These are phyloP conservation scores for Valencia hispanica DNA, from an alignment of 2,797 vertebrate species.

Conservation along the genomic window DNA sequence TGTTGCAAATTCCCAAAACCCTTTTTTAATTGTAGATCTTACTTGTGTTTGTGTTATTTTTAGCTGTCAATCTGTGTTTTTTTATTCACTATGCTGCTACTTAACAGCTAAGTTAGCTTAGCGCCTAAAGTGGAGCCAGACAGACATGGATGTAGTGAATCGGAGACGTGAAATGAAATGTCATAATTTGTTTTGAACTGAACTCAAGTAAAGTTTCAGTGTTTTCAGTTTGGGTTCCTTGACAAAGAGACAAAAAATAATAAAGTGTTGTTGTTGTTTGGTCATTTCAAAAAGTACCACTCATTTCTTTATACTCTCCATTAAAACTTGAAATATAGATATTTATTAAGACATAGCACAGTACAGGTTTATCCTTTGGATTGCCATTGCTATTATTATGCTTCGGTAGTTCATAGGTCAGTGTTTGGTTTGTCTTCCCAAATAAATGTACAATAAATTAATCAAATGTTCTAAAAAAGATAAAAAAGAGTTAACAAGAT, in stretches of 20 bases:
- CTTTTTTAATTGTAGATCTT: conserved; percentile 52
- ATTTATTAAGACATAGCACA: no score
- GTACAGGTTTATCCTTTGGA: not conserved
- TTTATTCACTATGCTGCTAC: conserved; percentile 21
- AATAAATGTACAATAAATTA: not conserved
- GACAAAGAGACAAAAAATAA: not conserved
- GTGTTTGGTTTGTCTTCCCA: not conserved
- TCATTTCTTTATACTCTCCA: not conserved
- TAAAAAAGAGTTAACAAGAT: not conserved
- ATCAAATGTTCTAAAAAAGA: not conserved
- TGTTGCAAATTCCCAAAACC: conserved; percentile 54
- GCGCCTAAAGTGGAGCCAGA: not conserved
- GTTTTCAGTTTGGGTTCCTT: not conserved
- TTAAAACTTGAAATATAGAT: not conserved
- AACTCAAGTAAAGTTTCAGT: not conserved
- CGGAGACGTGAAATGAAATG: not conserved
- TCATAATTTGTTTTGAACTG: conserved; percentile 1
- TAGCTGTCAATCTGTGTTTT: conserved; percentile 34
- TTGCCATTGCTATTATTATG: not conserved
- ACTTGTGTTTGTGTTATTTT: conserved; percentile 42
- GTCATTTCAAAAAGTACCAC: not conserved
- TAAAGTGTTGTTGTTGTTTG: not conserved
- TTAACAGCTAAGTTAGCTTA: conserved; percentile 17
- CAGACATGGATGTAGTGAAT: not conserved
- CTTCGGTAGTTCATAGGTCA: not conserved